These are phyloP conservation scores for Nesogale talazaci DNA, from an alignment of 2,113 vertebrate species.

Conservation along the genomic window DNA sequence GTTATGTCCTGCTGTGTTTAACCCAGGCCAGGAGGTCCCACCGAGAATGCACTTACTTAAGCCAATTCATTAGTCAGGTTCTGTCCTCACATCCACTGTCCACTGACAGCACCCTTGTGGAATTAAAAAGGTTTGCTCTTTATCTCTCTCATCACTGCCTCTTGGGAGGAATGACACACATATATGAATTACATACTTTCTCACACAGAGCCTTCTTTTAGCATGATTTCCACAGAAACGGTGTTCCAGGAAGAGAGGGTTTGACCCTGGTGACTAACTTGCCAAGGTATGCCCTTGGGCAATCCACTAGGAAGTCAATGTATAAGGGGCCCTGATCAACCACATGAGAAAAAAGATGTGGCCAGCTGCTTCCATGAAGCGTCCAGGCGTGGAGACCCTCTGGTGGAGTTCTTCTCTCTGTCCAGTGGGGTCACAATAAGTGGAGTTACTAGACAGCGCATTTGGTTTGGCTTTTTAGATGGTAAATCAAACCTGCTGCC, in stretches of 20 bases:
- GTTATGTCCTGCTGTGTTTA: neutral
- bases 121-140: neutral
- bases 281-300: neutral
- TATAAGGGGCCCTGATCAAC: neutral
- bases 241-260: constrained; percentile 11
- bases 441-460: neutral
- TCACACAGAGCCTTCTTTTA: neutral
- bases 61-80: neutral
- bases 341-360: neutral
- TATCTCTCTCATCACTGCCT: neutral
- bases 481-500: neutral
- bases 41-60: neutral
- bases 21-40: neutral
- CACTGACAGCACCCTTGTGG: neutral
- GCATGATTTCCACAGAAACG: neutral
- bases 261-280: neutral
- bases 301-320: neutral
- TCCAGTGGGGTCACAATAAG: neutral
- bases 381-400: neutral
- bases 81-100: neutral
- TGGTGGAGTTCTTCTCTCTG: neutral
- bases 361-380: neutral
- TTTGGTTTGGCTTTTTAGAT: too few relatives aligned
- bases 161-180: neutral
- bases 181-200: neutral